Conservation (phyloP, 2,113 vertebrate species). For the Eublepharis macularius region DNA sequence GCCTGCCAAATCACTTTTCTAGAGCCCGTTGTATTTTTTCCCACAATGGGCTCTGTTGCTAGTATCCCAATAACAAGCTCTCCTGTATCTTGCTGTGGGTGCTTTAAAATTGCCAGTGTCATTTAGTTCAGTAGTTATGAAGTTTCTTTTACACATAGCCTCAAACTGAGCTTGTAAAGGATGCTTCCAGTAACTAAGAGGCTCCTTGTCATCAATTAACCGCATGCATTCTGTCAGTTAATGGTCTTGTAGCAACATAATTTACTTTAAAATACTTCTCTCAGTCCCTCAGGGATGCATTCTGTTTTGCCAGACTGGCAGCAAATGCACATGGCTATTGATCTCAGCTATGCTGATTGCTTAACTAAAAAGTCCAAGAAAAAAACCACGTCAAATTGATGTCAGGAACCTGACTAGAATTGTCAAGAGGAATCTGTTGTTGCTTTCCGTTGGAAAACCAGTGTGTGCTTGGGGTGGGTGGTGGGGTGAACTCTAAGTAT, state of each 20-base stretch:
- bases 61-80: constrained; percentile 30
- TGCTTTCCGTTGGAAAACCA: neutral
- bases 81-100: constrained; percentile 17
- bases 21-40: too few species aligned
- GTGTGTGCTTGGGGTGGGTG: neutral
- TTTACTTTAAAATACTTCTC: constrained; percentile 37
- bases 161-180: constrained; percentile 48
- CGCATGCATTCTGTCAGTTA: constrained; percentile 36
- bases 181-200: constrained; percentile 46
- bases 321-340: constrained; percentile 42
- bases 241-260: constrained; percentile 51
- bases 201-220: constrained; percentile 49
- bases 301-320: constrained; percentile 51
- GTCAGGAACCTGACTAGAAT: constrained; percentile 17
- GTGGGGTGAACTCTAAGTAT: neutral
- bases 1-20: too few species aligned
- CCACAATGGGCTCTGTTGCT: too few species aligned
- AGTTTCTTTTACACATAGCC: constrained; percentile 36
- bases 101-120: constrained; percentile 32
- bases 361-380: constrained; percentile 31
- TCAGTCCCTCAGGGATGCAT: constrained; percentile 4
- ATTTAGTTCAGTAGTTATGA: constrained; percentile 46
- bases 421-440: neutral
- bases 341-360: constrained; percentile 22
- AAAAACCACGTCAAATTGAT: neutral